Conservation (phyloP, 1,140 invertebrate genomes). For the Neelides sp. region DNA sequence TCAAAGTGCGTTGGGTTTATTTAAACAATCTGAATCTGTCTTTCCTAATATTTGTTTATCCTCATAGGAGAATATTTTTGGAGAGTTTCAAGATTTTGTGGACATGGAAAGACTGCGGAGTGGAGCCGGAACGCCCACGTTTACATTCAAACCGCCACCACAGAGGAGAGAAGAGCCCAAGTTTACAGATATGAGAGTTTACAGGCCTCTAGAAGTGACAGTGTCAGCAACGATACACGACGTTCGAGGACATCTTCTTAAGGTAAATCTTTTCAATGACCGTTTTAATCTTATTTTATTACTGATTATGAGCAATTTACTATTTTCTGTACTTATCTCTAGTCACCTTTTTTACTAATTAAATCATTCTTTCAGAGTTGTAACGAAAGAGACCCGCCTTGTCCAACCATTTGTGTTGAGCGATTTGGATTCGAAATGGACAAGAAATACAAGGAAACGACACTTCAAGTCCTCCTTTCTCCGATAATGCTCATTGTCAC, state of each 20-base stretch:
- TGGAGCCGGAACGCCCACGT: slow-evolving; percentile 19
- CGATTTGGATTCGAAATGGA: slow-evolving; percentile 93
- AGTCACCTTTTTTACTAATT: neutral
- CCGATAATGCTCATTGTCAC: slow-evolving; percentile 70
- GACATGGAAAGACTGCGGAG: slow-evolving; percentile 62
- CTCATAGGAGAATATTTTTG: slow-evolving; percentile 82
- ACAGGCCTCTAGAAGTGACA: slow-evolving; percentile 76
- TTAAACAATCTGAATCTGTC: slow-evolving; percentile 9
- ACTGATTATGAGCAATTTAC: slow-evolving; percentile 7
- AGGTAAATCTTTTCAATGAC: slow-evolving; percentile 38
- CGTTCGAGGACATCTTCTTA: slow-evolving; percentile 82
- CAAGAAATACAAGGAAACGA: slow-evolving; percentile 79
- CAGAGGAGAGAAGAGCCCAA: too few species aligned
- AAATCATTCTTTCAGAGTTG: slow-evolving; percentile 48
- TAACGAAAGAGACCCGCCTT: slow-evolving; percentile 69
- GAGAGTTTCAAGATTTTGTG: slow-evolving; percentile 83
- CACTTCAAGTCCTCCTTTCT: slow-evolving; percentile 77
- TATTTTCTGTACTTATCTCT: slow-evolving; percentile 3
- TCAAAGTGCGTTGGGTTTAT: slow-evolving; percentile 51
- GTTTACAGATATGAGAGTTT: slow-evolving; percentile 64
- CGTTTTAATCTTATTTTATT: slow-evolving; percentile 1
- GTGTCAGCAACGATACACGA: slow-evolving; percentile 91
- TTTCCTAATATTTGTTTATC: slow-evolving; percentile 10
- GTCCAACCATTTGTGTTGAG: slow-evolving; percentile 78
- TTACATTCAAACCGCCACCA: slow-evolving; percentile 31